Conservation (phyloP, 2,113 vertebrate species). For the Tympanuchus pallidicinctus region DNA sequence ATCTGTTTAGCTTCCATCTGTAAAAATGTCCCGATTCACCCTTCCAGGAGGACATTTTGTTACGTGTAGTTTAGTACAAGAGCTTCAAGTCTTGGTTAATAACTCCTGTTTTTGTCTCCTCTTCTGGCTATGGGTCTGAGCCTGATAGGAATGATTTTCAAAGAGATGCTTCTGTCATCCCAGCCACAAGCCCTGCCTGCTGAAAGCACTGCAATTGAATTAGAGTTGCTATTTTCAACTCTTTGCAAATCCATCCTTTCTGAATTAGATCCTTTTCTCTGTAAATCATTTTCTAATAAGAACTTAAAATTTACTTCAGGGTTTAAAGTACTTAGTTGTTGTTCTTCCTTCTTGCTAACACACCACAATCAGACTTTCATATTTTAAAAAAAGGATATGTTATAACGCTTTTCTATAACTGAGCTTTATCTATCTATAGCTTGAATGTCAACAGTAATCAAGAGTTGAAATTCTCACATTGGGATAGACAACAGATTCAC, state of each 20-base stretch:
- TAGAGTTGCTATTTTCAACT: not conserved
- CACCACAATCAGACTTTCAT: not conserved
- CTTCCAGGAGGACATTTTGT: not conserved
- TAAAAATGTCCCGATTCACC: not conserved
- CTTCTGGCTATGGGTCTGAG: not conserved
- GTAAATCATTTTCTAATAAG: not conserved
- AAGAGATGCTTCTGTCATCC: not conserved
- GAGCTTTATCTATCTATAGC: not conserved
- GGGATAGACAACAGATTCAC: not conserved
- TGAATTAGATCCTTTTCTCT: not conserved
- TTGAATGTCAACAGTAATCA: not conserved
- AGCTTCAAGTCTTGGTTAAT: not conserved
- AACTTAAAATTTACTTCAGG: not conserved
- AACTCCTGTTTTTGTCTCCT: not conserved
- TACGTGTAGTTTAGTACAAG: not conserved
- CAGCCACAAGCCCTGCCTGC: not conserved
- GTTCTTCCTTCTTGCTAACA: not conserved
- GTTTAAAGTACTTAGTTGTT: not conserved
- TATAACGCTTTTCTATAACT: not conserved
- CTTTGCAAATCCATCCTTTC: accelerated
- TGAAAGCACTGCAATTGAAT: not conserved
- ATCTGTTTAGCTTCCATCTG: not conserved
- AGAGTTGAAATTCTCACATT: not conserved
- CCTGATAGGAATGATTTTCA: not conserved
- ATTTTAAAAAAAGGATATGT: not conserved